Evolutionary conservation across 2,797 vertebrate genomes (phyloP), one percentile per base, ranked within the genome.

Genomic region (Hephaestus fuliginosus): DNA sequence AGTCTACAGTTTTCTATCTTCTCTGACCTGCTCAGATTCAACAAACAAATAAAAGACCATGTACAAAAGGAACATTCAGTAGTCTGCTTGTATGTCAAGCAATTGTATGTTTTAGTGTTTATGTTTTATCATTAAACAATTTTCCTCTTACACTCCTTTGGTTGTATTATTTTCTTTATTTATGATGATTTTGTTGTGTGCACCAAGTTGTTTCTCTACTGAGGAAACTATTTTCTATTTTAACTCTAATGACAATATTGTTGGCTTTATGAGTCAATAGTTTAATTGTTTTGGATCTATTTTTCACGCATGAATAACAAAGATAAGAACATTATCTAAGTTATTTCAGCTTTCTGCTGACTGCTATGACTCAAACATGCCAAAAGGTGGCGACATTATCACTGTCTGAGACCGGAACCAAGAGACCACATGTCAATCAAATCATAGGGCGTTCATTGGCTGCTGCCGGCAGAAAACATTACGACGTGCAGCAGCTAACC

Each of bases 401-500:
- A 2, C 10, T 4, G 3, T 67, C 1, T 5, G 1, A 49, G 36
- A 44, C 1, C 6, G 2, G 2, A 4, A 36, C n/a, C 2, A 7
- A 30, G 0, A 4, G 8, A 15, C 0, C 0, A 49, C 28, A 18
- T 1, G 73, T 77, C 68, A 28, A 41, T 80, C 22, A 70, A 41
- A 73, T 4, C 53, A 0, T 5, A 25, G 44, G n/a, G 15, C n/a
- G 9, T 0, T 60, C 43, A 89, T 86, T 90, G 81, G 84, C 57
- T 81, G 18, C 1, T 4, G 4, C 0, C 2, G 0, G 7, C 10
- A 8, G 4, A 13, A 14, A n/a, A 1, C 58, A 0, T 3, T 14
- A 51, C 49, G 64, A 76, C 25, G n/a, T 14, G 4, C 0, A 3
- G 0, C 17, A 0, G 15, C 0, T 3, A 66, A 55, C 91, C 89